Evolutionary conservation across 2,888 invertebrate species (phyloP), one percentile per base, ranked within the genome.

Genomic region (Scotopteryx bipunctaria): DNA sequence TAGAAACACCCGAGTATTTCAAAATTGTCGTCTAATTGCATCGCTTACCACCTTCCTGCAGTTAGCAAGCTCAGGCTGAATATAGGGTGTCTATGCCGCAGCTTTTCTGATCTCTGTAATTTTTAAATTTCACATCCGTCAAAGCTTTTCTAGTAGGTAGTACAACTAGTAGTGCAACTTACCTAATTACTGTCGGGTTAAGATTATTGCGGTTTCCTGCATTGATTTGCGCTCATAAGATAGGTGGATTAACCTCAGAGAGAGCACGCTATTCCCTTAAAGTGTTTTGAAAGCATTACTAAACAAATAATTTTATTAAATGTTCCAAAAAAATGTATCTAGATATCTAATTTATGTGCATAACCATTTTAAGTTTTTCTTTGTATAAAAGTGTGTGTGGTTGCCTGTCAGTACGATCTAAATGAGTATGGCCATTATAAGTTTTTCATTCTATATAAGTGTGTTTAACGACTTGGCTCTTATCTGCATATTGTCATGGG

Each of bases 1-100:
- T 64, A 66, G 67, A 68, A 70, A 67, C 62, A 67, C 59, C n/a
- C 57, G 57, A 68, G 73, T 74, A 76, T 76, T 81, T 78, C 61
- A 71, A 79, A 81, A 77, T 76, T 73, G 73, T 74, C 77, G 64
- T 73, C 61, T 80, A 81, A 83, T 81, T 81, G 63, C 69, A 67
- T 43, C 59, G 54, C 55, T 69, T 67, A 60, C 61, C 59, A 64
- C 66, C 61, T 76, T 79, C 78, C 79, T 76, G 75, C 62, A 63
- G 55, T 75, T 73, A 71, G 50, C 64, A 61, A 56, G 51, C 53
- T 66, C 47, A 48, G 29, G 40, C 35, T 66, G 67, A 71, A 61
- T 63, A 67, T 61, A 69, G 60, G 64, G 61, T 65, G 55, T 49
- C 48, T 59, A 50, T 38, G 29, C 25, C 25, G 14, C 14, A 37